Evolutionary conservation across 2,888 invertebrate species (phyloP).

Genomic region (Schizaphis graminum): DNA sequence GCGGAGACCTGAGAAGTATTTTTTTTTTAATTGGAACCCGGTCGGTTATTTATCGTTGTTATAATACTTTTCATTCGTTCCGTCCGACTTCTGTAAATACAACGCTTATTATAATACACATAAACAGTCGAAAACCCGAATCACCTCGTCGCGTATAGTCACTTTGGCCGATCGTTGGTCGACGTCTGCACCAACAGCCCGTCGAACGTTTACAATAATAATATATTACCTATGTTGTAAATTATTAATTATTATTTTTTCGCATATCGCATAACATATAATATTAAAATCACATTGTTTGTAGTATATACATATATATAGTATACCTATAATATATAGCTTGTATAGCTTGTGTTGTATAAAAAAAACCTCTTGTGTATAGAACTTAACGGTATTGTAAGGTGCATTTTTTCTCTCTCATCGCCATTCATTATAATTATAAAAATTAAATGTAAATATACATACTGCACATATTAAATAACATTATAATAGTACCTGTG

Average conservation of each 20-base stretch:
- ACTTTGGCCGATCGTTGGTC: not conserved
- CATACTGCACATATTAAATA: not conserved
- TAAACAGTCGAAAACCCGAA: not conserved
- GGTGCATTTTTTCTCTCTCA: not conserved
- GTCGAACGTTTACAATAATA: not conserved
- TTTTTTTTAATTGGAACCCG: constrained; percentile 63
- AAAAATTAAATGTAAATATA: not conserved
- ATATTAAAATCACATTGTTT: not conserved
- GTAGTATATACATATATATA: not conserved
- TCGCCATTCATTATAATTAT: not conserved
- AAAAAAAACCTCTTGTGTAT: not conserved
- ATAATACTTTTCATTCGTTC: constrained; percentile 37
- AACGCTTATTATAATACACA: not conserved
- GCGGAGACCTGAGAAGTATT: constrained; percentile 20
- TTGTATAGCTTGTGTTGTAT: not conserved
- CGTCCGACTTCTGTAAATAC: constrained; percentile 42
- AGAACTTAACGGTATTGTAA: constrained; percentile 4
- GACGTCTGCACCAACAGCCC: not conserved
- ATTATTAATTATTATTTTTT: constrained; percentile 1
- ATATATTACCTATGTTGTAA: not conserved
- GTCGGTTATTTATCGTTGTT: constrained; percentile 57
- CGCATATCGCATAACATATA: not conserved
- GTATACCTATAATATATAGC: not conserved
- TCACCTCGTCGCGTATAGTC: not conserved
- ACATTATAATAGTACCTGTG: not conserved